Evolutionary conservation across 2,797 vertebrate species (phyloP).

Genomic region (Stomatorhinus walkeri): DNA sequence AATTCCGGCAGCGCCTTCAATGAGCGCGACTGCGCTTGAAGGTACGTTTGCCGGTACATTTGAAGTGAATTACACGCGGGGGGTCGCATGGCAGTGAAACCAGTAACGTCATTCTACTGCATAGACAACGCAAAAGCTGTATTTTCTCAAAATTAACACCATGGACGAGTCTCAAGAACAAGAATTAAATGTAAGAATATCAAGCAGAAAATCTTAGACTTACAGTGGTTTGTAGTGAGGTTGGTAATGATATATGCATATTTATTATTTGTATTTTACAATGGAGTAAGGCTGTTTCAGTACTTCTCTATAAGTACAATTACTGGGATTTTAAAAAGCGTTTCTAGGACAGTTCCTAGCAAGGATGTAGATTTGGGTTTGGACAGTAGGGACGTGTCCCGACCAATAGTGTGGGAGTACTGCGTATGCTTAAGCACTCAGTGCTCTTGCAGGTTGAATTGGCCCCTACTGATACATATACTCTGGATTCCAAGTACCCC

Average conservation of each 20-base stretch:
- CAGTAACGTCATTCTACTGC: not conserved
- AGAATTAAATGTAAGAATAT: not conserved
- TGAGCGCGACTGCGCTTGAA: not conserved
- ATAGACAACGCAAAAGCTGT: not conserved
- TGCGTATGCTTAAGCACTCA: not conserved
- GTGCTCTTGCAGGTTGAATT: not conserved
- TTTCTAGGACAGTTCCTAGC: not conserved
- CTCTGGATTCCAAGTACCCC: not conserved
- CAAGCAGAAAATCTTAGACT: not conserved
- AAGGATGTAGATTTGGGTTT: not conserved
- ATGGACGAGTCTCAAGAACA: not conserved
- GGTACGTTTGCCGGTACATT: not conserved
- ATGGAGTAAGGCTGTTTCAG: not conserved
- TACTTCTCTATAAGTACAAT: not conserved
- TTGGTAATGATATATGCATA: not conserved
- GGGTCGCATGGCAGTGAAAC: not conserved
- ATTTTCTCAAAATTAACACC: not conserved
- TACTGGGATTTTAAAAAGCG: not conserved
- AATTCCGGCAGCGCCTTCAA: not conserved
- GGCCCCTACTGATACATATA: not conserved
- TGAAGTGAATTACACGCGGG: not conserved
- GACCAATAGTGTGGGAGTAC: not conserved
- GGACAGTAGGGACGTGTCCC: not conserved
- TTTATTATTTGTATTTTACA: not conserved
- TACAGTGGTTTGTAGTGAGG: not conserved